Evolutionary conservation across 2,888 invertebrate species (phyloP), one percentile per base, ranked within the genome.

Genomic region (Athetis lepigone): DNA sequence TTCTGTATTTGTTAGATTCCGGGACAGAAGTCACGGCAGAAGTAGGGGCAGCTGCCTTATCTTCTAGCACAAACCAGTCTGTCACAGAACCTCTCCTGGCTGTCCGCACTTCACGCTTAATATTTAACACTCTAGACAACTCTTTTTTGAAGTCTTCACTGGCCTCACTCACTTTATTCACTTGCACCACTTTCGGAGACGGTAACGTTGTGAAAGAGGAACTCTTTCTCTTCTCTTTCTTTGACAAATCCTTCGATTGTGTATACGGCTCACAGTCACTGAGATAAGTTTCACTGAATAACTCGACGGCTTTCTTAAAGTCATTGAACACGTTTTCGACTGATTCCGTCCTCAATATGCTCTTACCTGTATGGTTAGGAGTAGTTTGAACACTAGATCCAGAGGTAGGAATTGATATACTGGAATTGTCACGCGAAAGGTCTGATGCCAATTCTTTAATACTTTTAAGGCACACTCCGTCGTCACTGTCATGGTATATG

Each of bases 201-300:
- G 93, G 91, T 21, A 94, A 70, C 5, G 88, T 86, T 61, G 86
- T 87, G 61, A 92, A 93, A 1, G 94, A 95, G 0, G 85, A 84
- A 82, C 95, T 95, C 72, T 88, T 92, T 4, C 94, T 82, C 60
- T 92, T 93, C 66, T 91, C 89, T 25, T 80, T 75, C 0, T 85
- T 65, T 1, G 84, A 74, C 23, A 88, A 62, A 19, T 82, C 78
- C 21, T 79, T 77, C 0, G 90, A 82, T 68, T 89, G 90, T 0
- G 93, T 93, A 43, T 95, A 95, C 0, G 93, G 88, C 75, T 95
- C 95, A 71, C 92, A 87, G 81, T 95, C 95, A 85, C 95, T 95
- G 37, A 90, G 62, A 66, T 95, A 95, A 70, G 83, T 92, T 75
- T 95, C 95, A 77, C 92, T 91, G 65, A 95, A 94, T 81, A 92